Evolutionary conservation across 2,797 vertebrate species (phyloP).

Genomic region (Sarcophilus harrisii): DNA sequence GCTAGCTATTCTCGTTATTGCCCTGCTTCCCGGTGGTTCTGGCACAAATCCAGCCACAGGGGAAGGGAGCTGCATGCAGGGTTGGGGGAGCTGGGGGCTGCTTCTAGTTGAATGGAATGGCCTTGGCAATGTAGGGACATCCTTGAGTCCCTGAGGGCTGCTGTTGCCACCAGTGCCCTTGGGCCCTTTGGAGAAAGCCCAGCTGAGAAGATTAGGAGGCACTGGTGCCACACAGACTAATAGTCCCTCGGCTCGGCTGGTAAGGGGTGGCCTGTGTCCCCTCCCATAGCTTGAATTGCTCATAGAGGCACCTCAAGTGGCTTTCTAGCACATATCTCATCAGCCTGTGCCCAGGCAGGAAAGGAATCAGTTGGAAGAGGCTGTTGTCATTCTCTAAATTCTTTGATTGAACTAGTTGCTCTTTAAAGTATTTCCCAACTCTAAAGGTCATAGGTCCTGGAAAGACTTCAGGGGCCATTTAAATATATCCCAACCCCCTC

Average conservation of each 20-base stretch:
- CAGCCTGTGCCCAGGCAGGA: background rate
- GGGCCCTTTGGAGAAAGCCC: constrained; percentile 1
- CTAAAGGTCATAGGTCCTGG: background rate
- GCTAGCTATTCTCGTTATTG: constrained; percentile 37
- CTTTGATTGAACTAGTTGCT: background rate
- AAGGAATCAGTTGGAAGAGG: background rate
- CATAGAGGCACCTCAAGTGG: constrained; percentile 53
- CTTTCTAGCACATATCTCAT: constrained; percentile 1
- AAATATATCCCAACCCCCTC: background rate
- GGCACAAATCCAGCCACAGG: background rate
- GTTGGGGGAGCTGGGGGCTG: background rate
- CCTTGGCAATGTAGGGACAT: constrained; percentile 21
- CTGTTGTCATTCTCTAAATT: background rate
- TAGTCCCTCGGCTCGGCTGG: background rate
- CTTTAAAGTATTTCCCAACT: background rate
- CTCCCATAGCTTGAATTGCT: constrained; percentile 47
- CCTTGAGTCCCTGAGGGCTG: constrained; percentile 41
- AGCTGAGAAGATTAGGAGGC: background rate
- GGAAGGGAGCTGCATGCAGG: constrained; percentile 65
- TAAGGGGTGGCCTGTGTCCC: constrained; percentile 56
- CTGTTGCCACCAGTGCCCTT: constrained; percentile 8
- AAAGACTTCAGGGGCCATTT: background rate
- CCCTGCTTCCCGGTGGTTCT: background rate
- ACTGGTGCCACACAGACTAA: background rate
- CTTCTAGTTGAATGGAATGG: constrained; percentile 55